phyloP scores from a whole-genome alignment of 2,888 invertebrate genomes.

The Lamellibrachia columna region DNA sequence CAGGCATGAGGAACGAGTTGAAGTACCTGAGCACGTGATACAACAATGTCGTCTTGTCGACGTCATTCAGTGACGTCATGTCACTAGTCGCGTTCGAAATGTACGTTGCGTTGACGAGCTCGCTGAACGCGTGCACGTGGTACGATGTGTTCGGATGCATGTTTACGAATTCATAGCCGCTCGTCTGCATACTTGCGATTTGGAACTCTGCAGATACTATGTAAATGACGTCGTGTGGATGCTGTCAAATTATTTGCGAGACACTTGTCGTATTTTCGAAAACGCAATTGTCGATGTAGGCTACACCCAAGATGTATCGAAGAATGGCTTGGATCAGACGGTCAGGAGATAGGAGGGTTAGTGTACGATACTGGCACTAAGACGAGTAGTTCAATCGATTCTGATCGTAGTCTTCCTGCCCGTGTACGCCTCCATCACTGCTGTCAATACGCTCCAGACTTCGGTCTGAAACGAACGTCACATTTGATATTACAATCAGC shows the following conservation, averaged over 20 bases:
- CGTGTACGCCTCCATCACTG: background rate
- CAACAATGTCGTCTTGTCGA: background rate
- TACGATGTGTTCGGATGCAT: background rate
- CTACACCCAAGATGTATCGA: no score
- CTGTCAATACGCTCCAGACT: background rate
- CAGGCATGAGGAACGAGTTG: conserved; percentile 23
- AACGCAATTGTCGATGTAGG: background rate
- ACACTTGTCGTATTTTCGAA: background rate
- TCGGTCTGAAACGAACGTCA: background rate
- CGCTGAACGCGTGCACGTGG: background rate
- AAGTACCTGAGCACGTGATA: conserved; percentile 16
- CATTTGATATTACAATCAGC: background rate
- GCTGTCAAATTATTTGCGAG: background rate
- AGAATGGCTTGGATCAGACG: no score
- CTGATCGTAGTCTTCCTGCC: background rate
- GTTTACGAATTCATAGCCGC: background rate
- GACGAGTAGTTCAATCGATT: background rate
- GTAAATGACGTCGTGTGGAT: background rate
- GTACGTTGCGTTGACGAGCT: conserved; percentile 9
- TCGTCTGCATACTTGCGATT: background rate
- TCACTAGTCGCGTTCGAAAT: background rate
- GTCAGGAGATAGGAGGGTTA: background rate
- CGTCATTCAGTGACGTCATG: background rate
- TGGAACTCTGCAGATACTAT: background rate
- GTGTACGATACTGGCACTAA: background rate